Percentiles rank a stretch among this genome's conserved stretches.
Evolutionary conservation across 2,113 vertebrate genomes (phyloP).

Genomic region (Camelus dromedarius): DNA sequence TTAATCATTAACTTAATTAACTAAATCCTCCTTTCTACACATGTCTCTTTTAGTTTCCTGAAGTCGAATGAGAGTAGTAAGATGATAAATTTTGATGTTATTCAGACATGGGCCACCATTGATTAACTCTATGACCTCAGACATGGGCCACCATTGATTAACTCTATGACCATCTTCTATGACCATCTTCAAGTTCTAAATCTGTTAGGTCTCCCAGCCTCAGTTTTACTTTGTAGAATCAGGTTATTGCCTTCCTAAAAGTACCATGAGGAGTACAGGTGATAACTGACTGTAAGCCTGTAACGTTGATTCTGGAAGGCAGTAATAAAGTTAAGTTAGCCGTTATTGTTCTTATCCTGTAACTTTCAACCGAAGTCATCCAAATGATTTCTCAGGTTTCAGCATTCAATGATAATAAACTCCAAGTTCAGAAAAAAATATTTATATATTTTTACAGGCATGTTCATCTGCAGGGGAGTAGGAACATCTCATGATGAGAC

Average conservation of each 20-base stretch:
- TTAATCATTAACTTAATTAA: slow-evolving; percentile 7
- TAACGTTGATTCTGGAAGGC: background rate
- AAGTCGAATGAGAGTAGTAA: background rate
- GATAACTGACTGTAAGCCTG: background rate
- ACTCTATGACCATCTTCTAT: background rate
- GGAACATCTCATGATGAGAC: background rate
- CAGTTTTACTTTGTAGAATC: background rate
- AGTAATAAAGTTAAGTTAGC: background rate
- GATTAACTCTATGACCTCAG: background rate
- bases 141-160: background rate
- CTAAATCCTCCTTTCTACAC: background rate
- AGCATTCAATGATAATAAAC: background rate
- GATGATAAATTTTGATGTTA: background rate
- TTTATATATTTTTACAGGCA: background rate
- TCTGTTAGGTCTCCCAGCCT: background rate
- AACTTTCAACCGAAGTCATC: background rate
- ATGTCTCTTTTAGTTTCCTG: background rate
- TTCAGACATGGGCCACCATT: background rate
- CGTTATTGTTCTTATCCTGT: background rate
- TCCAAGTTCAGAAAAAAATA: background rate
- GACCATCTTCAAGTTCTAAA: background rate
- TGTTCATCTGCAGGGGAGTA: background rate
- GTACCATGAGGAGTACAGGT: background rate
- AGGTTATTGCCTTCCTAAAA: background rate
- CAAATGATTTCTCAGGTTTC: background rate